These are phyloP conservation scores for Spisula subtruncata DNA, from an alignment of 2,888 invertebrate genomes.

Conservation along the genomic window DNA sequence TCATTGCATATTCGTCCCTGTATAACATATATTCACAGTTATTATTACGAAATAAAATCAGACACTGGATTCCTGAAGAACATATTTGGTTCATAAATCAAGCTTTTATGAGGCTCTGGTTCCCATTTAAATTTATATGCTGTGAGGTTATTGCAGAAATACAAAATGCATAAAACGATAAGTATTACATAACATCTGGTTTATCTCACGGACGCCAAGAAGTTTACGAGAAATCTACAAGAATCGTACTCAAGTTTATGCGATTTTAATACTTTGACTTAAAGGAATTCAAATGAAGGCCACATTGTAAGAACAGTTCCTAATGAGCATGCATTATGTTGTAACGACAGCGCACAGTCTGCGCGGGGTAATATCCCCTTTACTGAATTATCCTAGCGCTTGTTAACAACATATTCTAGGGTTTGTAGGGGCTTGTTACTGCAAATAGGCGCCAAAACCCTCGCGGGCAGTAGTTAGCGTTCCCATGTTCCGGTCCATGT, in stretches of 20 bases:
- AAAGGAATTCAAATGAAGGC: constrained; percentile 21
- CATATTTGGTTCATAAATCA: constrained; percentile 5
- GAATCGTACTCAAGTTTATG: constrained; percentile 12
- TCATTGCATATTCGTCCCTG: not conserved
- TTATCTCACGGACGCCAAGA: constrained; percentile 17
- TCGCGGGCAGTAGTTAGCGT: not conserved
- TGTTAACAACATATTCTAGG: not conserved
- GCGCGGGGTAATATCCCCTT: not conserved
- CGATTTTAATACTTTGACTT: constrained; percentile 1
- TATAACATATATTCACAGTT: not conserved
- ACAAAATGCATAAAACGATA: constrained; percentile 23
- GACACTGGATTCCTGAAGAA: not conserved
- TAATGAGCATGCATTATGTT: not conserved
- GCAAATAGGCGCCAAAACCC: not conserved
- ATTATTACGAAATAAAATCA: not conserved
- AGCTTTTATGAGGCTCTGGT: not conserved
- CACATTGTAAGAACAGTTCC: not conserved
- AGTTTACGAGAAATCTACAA: constrained; percentile 4
- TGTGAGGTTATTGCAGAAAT: not conserved
- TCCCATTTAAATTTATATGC: constrained; percentile 12
- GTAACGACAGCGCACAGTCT: not conserved
- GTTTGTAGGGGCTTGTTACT: not conserved
- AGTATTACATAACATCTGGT: not conserved
- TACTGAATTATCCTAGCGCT: not conserved
- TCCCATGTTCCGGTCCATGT: not conserved